Evolutionary conservation across 1,140 invertebrate genomes (phyloP).

Genomic region (Drosophila ercepeae): DNA sequence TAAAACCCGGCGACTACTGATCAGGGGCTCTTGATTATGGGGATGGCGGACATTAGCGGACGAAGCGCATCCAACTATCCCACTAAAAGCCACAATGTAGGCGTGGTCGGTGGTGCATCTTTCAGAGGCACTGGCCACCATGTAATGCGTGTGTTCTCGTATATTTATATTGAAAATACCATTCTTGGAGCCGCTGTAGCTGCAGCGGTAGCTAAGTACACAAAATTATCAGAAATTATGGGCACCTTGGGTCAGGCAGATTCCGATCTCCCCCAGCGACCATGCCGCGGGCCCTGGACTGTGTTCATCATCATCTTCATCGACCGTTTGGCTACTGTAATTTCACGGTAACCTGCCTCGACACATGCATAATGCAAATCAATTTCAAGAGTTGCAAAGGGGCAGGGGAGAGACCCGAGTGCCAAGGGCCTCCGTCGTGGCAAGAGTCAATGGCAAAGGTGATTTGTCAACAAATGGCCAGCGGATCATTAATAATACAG

Average conservation of each 20-base stretch:
- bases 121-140: slow-evolving; percentile 31
- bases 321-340: slow-evolving; percentile 54
- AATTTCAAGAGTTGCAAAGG: slow-evolving; percentile 41
- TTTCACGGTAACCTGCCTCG: slow-evolving; percentile 74
- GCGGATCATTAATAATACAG: slow-evolving; percentile 54
- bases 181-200: slow-evolving; percentile 51
- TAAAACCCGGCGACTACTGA: slow-evolving; percentile 28
- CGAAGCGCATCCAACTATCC: slow-evolving; percentile 18
- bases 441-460: slow-evolving; percentile 29
- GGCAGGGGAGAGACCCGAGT: not conserved
- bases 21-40: slow-evolving; percentile 63
- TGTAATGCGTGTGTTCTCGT: slow-evolving; percentile 44
- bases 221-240: slow-evolving; percentile 81
- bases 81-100: not conserved
- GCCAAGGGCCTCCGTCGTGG: slow-evolving; percentile 8
- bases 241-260: slow-evolving; percentile 63
- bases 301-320: slow-evolving; percentile 27
- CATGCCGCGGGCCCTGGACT: slow-evolving; percentile 33
- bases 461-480: slow-evolving; percentile 52
- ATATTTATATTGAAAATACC: slow-evolving; percentile 51
- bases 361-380: slow-evolving; percentile 75
- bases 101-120: slow-evolving; percentile 31
- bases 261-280: slow-evolving; percentile 56
- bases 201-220: slow-evolving; percentile 66
- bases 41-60: slow-evolving; percentile 54